These are phyloP conservation scores for Crotalus horridus DNA, from an alignment of 2,113 vertebrate genomes.

Conservation along the genomic window DNA sequence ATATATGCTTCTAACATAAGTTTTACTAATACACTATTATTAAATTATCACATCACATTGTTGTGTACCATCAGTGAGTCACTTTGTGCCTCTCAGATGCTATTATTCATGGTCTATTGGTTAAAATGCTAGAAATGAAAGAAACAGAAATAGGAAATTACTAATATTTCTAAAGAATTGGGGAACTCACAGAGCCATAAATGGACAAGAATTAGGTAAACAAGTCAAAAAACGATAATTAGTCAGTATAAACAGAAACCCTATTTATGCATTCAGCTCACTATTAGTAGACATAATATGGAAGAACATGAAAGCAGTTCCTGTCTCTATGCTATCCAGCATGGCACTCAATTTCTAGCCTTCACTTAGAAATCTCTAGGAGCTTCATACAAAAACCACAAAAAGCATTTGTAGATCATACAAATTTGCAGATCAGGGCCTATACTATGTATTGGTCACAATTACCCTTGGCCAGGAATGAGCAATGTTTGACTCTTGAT, in stretches of 20 bases:
- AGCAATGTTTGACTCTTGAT: not conserved
- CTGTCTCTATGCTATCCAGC: not conserved
- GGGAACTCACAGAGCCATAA: not conserved
- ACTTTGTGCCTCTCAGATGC: not conserved
- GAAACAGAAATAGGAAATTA: not conserved
- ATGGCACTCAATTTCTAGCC: not conserved
- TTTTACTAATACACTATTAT: not conserved
- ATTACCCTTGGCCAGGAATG: not conserved
- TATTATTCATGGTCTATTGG: not conserved
- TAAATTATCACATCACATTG: conserved; percentile 1
- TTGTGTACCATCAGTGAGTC: not conserved
- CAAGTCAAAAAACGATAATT: not conserved
- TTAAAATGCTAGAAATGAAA: not conserved
- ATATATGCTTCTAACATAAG: not conserved
- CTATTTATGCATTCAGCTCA: not conserved
- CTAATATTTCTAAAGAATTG: not conserved
- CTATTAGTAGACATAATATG: not conserved
- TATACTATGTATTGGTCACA: not conserved
- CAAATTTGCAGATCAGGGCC: not conserved
- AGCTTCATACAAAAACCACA: not conserved
- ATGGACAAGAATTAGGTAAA: not conserved
- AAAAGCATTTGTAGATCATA: not conserved
- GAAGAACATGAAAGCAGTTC: not conserved
- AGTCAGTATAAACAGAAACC: not conserved
- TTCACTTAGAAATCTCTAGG: not conserved